These are phyloP conservation scores for Acanthurus tractus DNA, from an alignment of 2,797 vertebrate genomes.

Conservation along the genomic window DNA sequence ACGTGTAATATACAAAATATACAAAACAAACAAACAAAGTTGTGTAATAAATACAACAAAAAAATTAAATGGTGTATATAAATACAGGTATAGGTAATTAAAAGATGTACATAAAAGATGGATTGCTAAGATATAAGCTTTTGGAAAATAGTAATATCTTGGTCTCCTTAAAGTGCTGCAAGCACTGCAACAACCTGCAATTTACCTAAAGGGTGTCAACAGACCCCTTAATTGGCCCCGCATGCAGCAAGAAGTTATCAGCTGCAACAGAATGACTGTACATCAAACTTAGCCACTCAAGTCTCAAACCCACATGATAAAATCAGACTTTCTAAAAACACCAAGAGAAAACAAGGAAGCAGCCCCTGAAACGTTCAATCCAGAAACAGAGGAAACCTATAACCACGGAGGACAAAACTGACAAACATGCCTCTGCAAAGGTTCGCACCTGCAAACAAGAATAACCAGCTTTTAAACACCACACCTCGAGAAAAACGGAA, in stretches of 20 bases:
- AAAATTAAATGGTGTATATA: too few relatives aligned
- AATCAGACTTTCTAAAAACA: conserved; percentile 18
- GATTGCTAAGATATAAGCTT: background rate
- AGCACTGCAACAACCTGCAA: background rate
- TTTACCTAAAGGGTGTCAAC: background rate
- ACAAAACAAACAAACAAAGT: too few relatives aligned
- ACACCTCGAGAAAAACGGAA: conserved; percentile 6
- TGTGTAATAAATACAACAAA: too few relatives aligned
- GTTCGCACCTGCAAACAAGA: conserved; percentile 24
- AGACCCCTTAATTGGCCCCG: conserved; percentile 44
- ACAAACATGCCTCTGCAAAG: background rate
- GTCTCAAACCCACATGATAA: conserved; percentile 21
- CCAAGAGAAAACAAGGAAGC: conserved; percentile 27
- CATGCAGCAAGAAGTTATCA: conserved; percentile 54
- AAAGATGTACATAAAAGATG: background rate
- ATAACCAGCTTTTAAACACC: conserved; percentile 30
- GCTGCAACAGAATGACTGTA: conserved; percentile 38
- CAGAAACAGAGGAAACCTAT: background rate
- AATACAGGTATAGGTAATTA: too few relatives aligned
- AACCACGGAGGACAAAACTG: background rate
- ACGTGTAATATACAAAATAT: too few relatives aligned
- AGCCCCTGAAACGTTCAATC: conserved; percentile 1
- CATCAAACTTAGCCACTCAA: conserved; percentile 21
- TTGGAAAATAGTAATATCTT: background rate
- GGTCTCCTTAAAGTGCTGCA: background rate